These are phyloP conservation scores for Vanessa tameamea DNA, from an alignment of 1,140 invertebrate genomes.

Conservation along the genomic window DNA sequence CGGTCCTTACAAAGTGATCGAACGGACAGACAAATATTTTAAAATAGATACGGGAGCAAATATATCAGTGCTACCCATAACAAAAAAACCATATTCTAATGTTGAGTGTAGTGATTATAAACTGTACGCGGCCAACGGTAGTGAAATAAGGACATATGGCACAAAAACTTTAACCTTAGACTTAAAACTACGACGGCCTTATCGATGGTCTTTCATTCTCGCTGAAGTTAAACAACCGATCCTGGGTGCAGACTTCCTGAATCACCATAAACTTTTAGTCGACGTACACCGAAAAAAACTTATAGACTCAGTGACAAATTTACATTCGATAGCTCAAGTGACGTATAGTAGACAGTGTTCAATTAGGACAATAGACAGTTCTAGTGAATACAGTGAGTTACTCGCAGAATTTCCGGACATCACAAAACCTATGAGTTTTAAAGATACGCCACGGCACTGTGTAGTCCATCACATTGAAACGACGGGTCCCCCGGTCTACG, in stretches of 20 bases:
- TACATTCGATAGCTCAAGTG: not conserved
- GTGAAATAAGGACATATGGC: constrained; percentile 33
- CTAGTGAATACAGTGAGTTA: constrained; percentile 36
- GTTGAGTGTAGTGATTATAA: constrained; percentile 16
- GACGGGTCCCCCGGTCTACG: too few species aligned
- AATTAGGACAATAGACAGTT: not conserved
- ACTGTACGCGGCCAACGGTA: constrained; percentile 29
- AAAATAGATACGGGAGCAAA: too few species aligned
- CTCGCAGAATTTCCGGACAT: constrained; percentile 9
- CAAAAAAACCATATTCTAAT: too few species aligned
- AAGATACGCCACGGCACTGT: too few species aligned
- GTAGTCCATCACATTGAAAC: too few species aligned
- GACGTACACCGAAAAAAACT: not conserved
- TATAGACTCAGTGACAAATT: constrained; percentile 31
- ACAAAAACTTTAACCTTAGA: constrained; percentile 22
- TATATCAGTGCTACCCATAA: too few species aligned
- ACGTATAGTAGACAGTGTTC: too few species aligned
- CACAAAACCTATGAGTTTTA: too few species aligned
- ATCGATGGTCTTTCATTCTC: not conserved
- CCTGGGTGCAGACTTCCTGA: not conserved
- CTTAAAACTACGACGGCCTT: constrained; percentile 16
- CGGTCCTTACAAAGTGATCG: too few species aligned
- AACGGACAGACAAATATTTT: too few species aligned
- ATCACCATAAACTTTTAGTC: not conserved
- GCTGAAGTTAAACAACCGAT: not conserved